Evolutionary conservation across 2,888 invertebrate species (phyloP), one percentile per base, ranked within the genome.

Genomic region (Parascotia fuliginaria): DNA sequence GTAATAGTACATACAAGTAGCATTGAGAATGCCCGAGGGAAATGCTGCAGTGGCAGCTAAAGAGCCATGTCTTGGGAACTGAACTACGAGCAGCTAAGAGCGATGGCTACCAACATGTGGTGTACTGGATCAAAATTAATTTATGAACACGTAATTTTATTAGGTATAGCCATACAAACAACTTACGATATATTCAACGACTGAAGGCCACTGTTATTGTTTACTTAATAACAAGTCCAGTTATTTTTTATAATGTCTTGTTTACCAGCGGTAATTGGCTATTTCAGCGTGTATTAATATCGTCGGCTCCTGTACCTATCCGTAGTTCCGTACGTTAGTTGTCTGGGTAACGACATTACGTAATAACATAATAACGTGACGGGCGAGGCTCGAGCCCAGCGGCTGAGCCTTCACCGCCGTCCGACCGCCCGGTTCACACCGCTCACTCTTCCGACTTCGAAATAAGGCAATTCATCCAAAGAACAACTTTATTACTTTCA

Each of bases 401-500:
- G 3, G 24, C 32, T 9, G 14, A 43, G 37, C 11, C 15, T 33
- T 33, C 31, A 14, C 16, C 32, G 42, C 34, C 55, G 46, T 40
- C 38, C 36, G 36, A 11, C 45, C 31, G 29, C 32, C 42, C 24
- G 34, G 24, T 60, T 52, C 44, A 58, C 42, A 63, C 51, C 46
- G 50, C 68, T 69, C 72, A 67, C 65, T 73, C 70, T 75, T 70
- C 71, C 70, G 72, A 87, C 83, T 87, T 80, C 70, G 70, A 78
- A 79, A 83, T 81, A 82, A 83, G 74, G 77, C 81, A 80, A 86
- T 87, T 85, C 81, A 83, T 81, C 76, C 77, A 79, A 82, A 79
- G 81, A 81, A 84, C 85, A 85, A 87, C 80, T 87, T 87, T 84
- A 86, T 86, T 85, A 82, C 84, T 83, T 80, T 80, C 78, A 81